Conservation (phyloP, 2,888 invertebrate genomes). For the Plebejus argus region DNA sequence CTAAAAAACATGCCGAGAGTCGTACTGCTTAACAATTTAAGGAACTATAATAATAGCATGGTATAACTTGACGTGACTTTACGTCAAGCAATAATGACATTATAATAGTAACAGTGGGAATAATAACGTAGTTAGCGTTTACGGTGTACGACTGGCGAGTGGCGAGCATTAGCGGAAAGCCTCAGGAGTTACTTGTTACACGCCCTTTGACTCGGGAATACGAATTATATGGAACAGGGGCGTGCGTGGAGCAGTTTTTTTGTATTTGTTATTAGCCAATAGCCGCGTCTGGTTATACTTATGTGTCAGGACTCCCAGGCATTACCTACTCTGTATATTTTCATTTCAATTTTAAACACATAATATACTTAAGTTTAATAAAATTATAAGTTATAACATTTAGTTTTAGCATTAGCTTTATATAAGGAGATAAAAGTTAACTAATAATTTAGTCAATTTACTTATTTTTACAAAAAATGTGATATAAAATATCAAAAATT, state of each 20-base stretch:
- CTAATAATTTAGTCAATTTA: no score
- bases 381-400: no score
- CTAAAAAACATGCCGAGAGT: background rate
- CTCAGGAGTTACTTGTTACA: conserved; percentile 48
- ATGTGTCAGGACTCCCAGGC: background rate
- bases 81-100: conserved; percentile 20
- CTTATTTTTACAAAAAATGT: no score
- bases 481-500: no score
- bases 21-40: background rate
- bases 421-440: no score
- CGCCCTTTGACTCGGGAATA: conserved; percentile 44
- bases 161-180: conserved; percentile 46
- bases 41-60: background rate
- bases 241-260: conserved; percentile 28
- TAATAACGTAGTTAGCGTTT: conserved; percentile 44
- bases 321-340: background rate
- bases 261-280: conserved; percentile 14
- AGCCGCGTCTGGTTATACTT: background rate
- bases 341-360: background rate
- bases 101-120: conserved; percentile 31
- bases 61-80: background rate
- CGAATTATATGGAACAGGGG: conserved; percentile 43
- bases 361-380: no score
- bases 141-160: conserved; percentile 44
- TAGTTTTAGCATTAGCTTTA: no score